Evolutionary conservation across 2,113 vertebrate species (phyloP).

Genomic region (Festucalex cinctus): DNA sequence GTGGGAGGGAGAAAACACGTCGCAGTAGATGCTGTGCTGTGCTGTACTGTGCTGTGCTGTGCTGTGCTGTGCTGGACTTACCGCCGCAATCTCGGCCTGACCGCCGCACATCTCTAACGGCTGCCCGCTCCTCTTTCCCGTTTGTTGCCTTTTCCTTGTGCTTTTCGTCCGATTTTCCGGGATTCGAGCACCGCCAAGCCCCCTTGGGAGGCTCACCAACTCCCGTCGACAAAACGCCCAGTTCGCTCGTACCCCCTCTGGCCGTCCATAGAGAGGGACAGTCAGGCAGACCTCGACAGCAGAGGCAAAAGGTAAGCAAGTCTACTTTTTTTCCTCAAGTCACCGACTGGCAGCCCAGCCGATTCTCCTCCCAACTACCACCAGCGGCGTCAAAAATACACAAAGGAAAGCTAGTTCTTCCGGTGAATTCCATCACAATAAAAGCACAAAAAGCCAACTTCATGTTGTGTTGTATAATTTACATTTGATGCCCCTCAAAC

Average conservation of each 20-base stretch:
- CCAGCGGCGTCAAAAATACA: background rate
- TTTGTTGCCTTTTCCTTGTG: conserved; percentile 15
- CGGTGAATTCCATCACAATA: conserved; percentile 36
- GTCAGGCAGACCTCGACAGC: conserved; percentile 20
- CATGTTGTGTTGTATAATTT: conserved; percentile 30
- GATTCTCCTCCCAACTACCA: conserved; percentile 55
- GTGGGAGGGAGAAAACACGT: conserved; percentile 19
- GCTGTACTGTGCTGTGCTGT: too few species aligned
- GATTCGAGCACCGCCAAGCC: conserved; percentile 52
- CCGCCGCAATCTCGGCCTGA: conserved; percentile 72
- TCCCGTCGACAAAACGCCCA: conserved; percentile 47
- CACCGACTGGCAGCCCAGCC: conserved; percentile 23
- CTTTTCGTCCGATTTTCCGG: conserved; percentile 14
- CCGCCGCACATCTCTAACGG: conserved; percentile 66
- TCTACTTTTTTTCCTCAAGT: conserved; percentile 25
- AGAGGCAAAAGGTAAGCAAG: conserved; percentile 57
- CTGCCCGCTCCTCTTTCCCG: conserved; percentile 25
- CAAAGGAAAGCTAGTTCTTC: conserved; percentile 9
- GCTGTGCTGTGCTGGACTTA: conserved; percentile 41
- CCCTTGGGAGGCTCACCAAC: conserved; percentile 24
- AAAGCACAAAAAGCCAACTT: conserved; percentile 19
- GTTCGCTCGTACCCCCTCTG: conserved; percentile 43
- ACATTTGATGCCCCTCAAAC: too few species aligned
- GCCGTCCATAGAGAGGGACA: conserved; percentile 54
- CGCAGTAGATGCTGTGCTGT: conserved; percentile 30